A percentile compares a stretch with the other conserved stretches of the same genome.
These are phyloP conservation scores for Lissocephala sabroskyi DNA, from an alignment of 2,888 invertebrate genomes.

Conservation along the genomic window DNA sequence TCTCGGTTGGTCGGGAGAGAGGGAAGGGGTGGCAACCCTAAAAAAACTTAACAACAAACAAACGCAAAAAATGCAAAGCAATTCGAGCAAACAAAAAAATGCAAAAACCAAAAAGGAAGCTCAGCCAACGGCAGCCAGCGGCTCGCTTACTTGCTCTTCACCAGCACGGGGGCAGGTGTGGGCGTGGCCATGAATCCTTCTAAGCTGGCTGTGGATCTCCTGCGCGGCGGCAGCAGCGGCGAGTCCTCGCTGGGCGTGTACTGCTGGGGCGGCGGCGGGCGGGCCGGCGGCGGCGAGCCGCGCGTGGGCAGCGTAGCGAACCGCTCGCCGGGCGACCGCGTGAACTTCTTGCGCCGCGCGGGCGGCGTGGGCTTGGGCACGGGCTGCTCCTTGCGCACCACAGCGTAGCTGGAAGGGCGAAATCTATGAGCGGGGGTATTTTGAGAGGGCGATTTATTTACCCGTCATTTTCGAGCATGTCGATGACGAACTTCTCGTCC, in stretches of 20 bases:
- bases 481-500: constrained; percentile 66
- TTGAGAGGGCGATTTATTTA: constrained; percentile 26
- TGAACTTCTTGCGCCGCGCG: constrained; percentile 75
- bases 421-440: neutral
- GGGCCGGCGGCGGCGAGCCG: constrained; percentile 72
- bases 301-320: constrained; percentile 81
- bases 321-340: constrained; percentile 76
- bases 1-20: constrained; percentile 22
- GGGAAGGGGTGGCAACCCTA: too few relatives aligned
- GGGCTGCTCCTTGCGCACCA: constrained; percentile 81
- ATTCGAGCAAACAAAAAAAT: constrained; percentile 11
- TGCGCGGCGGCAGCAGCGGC: constrained; percentile 75
- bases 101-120: constrained; percentile 50
- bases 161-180: constrained; percentile 28
- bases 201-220: constrained; percentile 76
- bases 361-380: constrained; percentile 78
- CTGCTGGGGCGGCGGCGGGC: constrained; percentile 77
- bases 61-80: constrained; percentile 26
- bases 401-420: constrained; percentile 78
- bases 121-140: constrained; percentile 71
- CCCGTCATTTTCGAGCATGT: constrained; percentile 72
- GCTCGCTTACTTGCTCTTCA: constrained; percentile 63
- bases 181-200: constrained; percentile 72
- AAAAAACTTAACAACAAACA: constrained; percentile 36
- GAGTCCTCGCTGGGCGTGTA: constrained; percentile 74